Evolutionary conservation across 2,113 vertebrate species (phyloP).

Genomic region (Gambusia holbrooki): DNA sequence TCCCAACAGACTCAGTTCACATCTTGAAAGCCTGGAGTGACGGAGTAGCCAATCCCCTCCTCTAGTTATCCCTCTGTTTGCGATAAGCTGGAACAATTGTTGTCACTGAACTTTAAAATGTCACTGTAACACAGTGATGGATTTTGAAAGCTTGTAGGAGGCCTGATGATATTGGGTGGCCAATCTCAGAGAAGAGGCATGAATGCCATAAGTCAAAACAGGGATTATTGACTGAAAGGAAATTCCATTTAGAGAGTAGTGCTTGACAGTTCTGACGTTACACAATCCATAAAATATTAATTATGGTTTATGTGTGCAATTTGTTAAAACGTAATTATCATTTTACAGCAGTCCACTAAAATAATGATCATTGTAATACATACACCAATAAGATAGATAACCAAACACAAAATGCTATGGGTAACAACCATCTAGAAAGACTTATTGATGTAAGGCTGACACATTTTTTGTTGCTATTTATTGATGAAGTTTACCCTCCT

Average conservation of each 20-base stretch:
- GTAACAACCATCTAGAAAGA: slow-evolving; percentile 35
- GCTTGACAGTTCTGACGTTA: slow-evolving; percentile 16
- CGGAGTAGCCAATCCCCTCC: slow-evolving; percentile 45
- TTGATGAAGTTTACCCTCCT: slow-evolving; percentile 68
- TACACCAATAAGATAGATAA: not conserved
- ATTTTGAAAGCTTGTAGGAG: slow-evolving; percentile 35
- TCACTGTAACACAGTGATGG: slow-evolving; percentile 48
- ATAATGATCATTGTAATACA: not conserved
- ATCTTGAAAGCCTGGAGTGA: slow-evolving; percentile 44
- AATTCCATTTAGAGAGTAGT: slow-evolving; percentile 8
- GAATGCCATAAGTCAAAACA: slow-evolving; percentile 43
- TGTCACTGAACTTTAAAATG: slow-evolving; percentile 36
- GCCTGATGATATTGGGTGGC: slow-evolving; percentile 33
- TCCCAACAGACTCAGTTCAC: slow-evolving; percentile 20
- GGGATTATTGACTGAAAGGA: slow-evolving; percentile 28
- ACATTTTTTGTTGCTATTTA: slow-evolving; percentile 74
- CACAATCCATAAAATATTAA: slow-evolving; percentile 24
- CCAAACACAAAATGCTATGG: not conserved
- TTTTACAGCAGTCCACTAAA: not conserved
- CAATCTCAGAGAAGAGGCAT: slow-evolving; percentile 28
- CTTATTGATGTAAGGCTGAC: slow-evolving; percentile 70
- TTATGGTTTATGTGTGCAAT: slow-evolving; percentile 7
- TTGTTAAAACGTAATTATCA: not conserved
- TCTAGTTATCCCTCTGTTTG: slow-evolving; percentile 37
- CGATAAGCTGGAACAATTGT: slow-evolving; percentile 55